These are phyloP conservation scores for Bellardia bayeri DNA, from an alignment of 2,888 invertebrate species.

Conservation along the genomic window DNA sequence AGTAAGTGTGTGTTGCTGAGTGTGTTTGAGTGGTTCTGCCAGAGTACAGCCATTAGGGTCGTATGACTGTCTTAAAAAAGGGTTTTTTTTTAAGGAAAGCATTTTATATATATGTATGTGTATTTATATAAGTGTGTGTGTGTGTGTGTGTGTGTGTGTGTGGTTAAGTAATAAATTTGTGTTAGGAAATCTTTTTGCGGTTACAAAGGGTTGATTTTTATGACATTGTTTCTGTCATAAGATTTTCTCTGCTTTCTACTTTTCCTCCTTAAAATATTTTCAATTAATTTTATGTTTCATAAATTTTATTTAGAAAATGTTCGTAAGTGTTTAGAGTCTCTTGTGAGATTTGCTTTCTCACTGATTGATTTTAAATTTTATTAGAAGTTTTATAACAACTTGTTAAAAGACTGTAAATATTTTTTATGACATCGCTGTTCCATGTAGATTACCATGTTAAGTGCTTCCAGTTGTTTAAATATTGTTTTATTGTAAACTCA, in stretches of 20 bases:
- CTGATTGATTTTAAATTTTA: slow-evolving; percentile 66
- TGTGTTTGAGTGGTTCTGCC: slow-evolving; percentile 6
- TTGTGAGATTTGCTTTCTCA: neutral
- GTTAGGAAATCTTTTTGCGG: slow-evolving; percentile 61
- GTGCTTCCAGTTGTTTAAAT: neutral
- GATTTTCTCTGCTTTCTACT: slow-evolving; percentile 15
- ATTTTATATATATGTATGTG: neutral
- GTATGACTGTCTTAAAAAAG: slow-evolving; percentile 38
- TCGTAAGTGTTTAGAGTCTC: neutral
- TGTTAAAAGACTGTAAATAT: slow-evolving; percentile 28
- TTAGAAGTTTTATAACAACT: slow-evolving; percentile 36
- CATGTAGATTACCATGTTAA: slow-evolving; percentile 21
- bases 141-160: slow-evolving; percentile 25
- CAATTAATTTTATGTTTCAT: slow-evolving; percentile 67
- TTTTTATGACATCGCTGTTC: neutral
- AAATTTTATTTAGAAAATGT: slow-evolving; percentile 35
- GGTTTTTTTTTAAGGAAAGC: slow-evolving; percentile 16
- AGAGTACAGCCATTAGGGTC: slow-evolving; percentile 33
- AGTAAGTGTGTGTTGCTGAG: neutral
- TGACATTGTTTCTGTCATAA: slow-evolving; percentile 48
- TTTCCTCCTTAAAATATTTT: slow-evolving; percentile 40
- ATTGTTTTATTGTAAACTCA: slow-evolving; percentile 2
- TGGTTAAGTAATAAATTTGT: slow-evolving; percentile 68
- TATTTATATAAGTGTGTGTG: neutral
- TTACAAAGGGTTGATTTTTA: slow-evolving; percentile 63